A percentile compares a stretch with the other conserved stretches of the same genome.
These are phyloP conservation scores for Epirrhoe tristata DNA, from an alignment of 2,888 invertebrate genomes.

Conservation along the genomic window DNA sequence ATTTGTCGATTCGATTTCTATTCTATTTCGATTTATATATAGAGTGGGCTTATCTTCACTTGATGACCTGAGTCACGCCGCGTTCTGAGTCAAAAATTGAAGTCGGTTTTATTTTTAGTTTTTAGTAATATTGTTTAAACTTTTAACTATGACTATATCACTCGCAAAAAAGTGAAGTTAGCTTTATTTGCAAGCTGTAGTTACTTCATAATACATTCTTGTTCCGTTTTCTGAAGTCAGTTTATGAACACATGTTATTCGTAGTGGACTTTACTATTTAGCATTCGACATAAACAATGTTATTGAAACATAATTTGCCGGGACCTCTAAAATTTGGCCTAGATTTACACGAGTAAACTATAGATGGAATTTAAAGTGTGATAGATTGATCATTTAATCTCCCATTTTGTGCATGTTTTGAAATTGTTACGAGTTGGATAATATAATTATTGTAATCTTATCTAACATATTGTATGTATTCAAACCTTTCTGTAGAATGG, in stretches of 20 bases:
- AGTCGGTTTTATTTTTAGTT: too few species aligned
- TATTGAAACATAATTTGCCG: slow-evolving; percentile 22
- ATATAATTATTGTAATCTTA: background rate
- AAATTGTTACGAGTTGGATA: background rate
- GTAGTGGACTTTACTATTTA: slow-evolving; percentile 51
- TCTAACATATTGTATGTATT: too few species aligned
- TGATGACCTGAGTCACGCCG: too few species aligned
- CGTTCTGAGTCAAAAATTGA: too few species aligned
- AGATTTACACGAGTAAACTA: slow-evolving; percentile 20
- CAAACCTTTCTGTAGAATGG: too few species aligned
- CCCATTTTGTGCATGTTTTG: background rate
- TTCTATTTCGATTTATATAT: too few species aligned
- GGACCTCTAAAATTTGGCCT: slow-evolving; percentile 33
- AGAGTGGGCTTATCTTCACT: too few species aligned
- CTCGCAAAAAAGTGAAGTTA: background rate
- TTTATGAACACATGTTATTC: slow-evolving; percentile 49
- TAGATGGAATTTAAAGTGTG: background rate
- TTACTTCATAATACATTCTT: slow-evolving; percentile 39
- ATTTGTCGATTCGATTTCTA: too few species aligned
- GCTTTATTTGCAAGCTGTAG: slow-evolving; percentile 45
- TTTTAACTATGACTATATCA: too few species aligned
- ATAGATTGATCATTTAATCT: slow-evolving; percentile 1
- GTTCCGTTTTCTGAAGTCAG: slow-evolving; percentile 65
- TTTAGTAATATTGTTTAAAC: too few species aligned
- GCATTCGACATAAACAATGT: slow-evolving; percentile 49